Base-by-base conservation (phyloP, 1,140 invertebrate species). In the Telenomus remus region DNA sequence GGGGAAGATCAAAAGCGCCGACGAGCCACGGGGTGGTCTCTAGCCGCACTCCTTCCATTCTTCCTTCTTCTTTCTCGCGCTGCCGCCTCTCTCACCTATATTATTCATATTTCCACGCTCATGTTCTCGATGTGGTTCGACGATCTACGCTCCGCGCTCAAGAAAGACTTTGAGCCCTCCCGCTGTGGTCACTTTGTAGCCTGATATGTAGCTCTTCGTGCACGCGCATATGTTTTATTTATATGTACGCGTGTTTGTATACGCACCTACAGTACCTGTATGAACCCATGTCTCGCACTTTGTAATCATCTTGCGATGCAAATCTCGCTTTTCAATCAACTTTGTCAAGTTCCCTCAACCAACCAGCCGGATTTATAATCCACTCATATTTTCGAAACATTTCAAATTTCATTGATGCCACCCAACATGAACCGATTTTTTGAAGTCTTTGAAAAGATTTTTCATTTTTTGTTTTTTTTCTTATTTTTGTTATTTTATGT, bases 1-100 rank as follows among this genome's bases (percentile, higher is more conserved):
- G 86, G 86, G 84, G 85, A 87, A 88, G 86, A 88, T 88, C 86
- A 88, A 88, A 88, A 79, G 86, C 83, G 85, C 87, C 87, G 87
- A 85, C 86, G 68, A 85, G 80, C 86, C 86, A 87, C 87, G 87
- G 87, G 87, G 87, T 87, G 87, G 87, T 87, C 86, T 87, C 84
- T 84, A 84, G 82, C 82, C 84, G 81, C 79, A 80, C 71, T 77
- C 71, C 64, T 73, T 70, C 78, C 74, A 71, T 61, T 74, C 69
- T 68, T 78, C 72, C 51, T 79, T 63, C 35, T 63, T 56, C 46
- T 60, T 66, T 51, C 79, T 63, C 65, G 65, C 64, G 50, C 54
- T 43, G 59, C 73, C 53, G 64, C 81, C 79, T 80, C 79, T 81
- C 81, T 82, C 77, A 78, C 80, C 84, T 83, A 84, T 87, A 86